A percentile compares a stretch with the other conserved stretches of the same genome.
Conservation (phyloP, 2,113 vertebrate species). For the Cyprinodon variegatus region DNA sequence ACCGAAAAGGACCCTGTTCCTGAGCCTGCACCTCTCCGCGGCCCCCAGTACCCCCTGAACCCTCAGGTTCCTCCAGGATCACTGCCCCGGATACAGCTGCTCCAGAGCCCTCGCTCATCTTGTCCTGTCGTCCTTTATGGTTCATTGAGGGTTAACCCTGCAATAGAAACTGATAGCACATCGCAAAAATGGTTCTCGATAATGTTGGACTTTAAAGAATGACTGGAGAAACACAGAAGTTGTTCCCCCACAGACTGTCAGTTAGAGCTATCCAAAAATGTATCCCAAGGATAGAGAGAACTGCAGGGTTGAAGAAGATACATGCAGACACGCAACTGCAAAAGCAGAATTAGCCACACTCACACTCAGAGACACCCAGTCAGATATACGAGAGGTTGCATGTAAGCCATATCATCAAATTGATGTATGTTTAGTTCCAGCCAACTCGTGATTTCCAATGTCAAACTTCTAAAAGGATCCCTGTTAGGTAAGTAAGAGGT, state of each 20-base stretch:
- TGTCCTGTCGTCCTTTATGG: slow-evolving; percentile 60
- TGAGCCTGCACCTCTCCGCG: slow-evolving; percentile 83
- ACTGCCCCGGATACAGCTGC: slow-evolving; percentile 84
- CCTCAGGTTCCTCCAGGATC: slow-evolving; percentile 83
- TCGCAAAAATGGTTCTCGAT: slow-evolving; percentile 50
- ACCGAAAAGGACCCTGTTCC: slow-evolving; percentile 84
- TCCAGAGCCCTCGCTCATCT: slow-evolving; percentile 81
- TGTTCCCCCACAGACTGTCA: slow-evolving; percentile 8
- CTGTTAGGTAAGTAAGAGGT: slow-evolving; percentile 34
- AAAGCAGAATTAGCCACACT: slow-evolving; percentile 49
- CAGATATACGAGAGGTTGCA: slow-evolving; percentile 39
- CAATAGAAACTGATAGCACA: slow-evolving; percentile 53
- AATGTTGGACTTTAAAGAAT: slow-evolving; percentile 21
- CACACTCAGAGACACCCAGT: slow-evolving; percentile 48
- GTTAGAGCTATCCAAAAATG: slow-evolving; percentile 36
- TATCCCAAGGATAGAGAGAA: slow-evolving; percentile 48
- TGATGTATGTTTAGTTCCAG: slow-evolving; percentile 55
- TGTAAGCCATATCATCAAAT: slow-evolving; percentile 29
- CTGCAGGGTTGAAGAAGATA: slow-evolving; percentile 43
- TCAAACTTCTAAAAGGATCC: slow-evolving; percentile 41
- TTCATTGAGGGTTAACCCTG: slow-evolving; percentile 73
- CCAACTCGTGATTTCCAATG: slow-evolving; percentile 31
- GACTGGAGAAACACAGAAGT: slow-evolving; percentile 12
- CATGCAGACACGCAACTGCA: slow-evolving; percentile 59
- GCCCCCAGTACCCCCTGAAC: slow-evolving; percentile 74